These are phyloP conservation scores for Aelia acuminata DNA, from an alignment of 2,888 invertebrate genomes.

Conservation along the genomic window DNA sequence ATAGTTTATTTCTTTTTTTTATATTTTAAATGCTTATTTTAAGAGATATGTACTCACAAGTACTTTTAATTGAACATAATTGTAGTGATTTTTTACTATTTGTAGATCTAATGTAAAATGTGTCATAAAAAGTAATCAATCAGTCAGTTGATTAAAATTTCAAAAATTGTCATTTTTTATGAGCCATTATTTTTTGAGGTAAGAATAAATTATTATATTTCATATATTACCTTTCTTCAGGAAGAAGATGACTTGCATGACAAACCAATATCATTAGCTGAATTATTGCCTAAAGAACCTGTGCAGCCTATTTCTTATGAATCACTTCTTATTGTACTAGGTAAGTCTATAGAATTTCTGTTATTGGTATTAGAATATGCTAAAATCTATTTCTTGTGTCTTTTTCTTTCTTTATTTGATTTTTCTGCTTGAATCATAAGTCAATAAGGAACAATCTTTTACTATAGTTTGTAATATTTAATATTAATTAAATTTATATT, in stretches of 20 bases:
- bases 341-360: slow-evolving; percentile 72
- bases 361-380: neutral
- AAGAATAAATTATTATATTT: neutral
- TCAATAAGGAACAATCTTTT: neutral
- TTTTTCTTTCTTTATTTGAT: neutral
- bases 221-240: slow-evolving; percentile 68
- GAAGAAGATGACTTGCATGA: slow-evolving; percentile 85
- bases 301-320: slow-evolving; percentile 84
- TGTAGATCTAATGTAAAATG: no score
- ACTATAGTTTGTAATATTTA: neutral
- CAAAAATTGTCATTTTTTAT: no score
- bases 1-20: no score
- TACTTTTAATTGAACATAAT: neutral
- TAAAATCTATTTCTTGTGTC: neutral
- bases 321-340: slow-evolving; percentile 86
- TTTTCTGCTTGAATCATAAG: neutral
- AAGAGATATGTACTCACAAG: neutral
- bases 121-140: no score
- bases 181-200: neutral
- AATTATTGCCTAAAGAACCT: slow-evolving; percentile 83
- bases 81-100: neutral
- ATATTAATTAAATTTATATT: slow-evolving; percentile 21
- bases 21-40: neutral
- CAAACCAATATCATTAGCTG: slow-evolving; percentile 81
- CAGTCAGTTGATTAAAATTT: no score